Conservation (phyloP, 2,113 vertebrate genomes). For the Hepsetus odoe region DNA sequence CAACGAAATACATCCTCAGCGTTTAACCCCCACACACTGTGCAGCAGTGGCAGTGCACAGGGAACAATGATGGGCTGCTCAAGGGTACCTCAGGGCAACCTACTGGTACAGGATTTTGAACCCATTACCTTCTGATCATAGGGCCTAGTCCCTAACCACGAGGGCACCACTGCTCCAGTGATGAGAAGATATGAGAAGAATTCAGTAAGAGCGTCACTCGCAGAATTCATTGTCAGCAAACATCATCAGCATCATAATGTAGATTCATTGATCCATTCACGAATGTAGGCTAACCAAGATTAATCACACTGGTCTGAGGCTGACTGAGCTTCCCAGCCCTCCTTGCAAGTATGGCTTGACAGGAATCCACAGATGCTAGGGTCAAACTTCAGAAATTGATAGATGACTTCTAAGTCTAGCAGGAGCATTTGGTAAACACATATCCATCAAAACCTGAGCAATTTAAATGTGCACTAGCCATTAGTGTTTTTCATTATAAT, state of each 20-base stretch:
- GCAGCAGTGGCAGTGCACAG: no score
- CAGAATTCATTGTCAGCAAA: background rate
- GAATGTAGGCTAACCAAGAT: conserved; percentile 52
- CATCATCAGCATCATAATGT: background rate
- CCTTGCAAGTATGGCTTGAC: conserved; percentile 47
- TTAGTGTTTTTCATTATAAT: conserved; percentile 32
- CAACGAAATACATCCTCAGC: no score
- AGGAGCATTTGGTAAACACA: conserved; percentile 61
- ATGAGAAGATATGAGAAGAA: background rate
- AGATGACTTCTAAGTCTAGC: conserved; percentile 59
- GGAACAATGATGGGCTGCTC: no score
- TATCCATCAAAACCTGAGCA: conserved; percentile 60
- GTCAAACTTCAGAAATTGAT: conserved; percentile 60
- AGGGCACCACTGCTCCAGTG: no score
- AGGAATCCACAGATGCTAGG: conserved; percentile 48
- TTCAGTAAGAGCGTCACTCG: background rate
- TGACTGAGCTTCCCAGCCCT: conserved; percentile 53
- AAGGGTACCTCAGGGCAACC: no score
- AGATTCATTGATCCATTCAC: background rate
- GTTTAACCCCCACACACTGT: no score
- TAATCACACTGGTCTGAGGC: conserved; percentile 49
- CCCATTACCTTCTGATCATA: no score
- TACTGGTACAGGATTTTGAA: no score
- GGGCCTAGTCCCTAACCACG: no score
- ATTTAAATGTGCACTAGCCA: conserved; percentile 57